Evolutionary conservation across 1,140 invertebrate species (phyloP).

Genomic region (Bombus pyrosoma): DNA sequence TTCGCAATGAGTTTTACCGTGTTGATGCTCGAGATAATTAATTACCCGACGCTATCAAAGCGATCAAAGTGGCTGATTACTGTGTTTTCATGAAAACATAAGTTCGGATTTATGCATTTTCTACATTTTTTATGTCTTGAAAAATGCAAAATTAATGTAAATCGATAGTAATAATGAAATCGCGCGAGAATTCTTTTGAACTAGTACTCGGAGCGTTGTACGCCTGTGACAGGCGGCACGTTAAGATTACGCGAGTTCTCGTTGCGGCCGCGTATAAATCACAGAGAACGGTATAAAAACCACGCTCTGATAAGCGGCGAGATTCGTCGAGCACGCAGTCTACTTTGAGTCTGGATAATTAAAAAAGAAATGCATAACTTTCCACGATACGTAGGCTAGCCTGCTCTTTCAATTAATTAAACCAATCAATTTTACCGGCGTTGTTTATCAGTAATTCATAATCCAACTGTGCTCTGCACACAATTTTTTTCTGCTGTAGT

Average conservation of each 20-base stretch:
- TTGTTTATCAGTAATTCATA: not conserved
- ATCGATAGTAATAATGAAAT: not conserved
- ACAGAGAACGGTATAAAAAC: constrained; percentile 10
- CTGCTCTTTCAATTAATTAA: not conserved
- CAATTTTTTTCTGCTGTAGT: not conserved
- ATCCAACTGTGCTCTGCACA: not conserved
- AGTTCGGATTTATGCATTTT: not conserved
- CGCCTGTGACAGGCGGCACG: not conserved
- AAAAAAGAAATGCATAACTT: constrained; percentile 10
- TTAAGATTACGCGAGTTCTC: constrained; percentile 7
- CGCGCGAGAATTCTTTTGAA: not conserved
- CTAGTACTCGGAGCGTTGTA: not conserved
- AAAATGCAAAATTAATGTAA: not conserved
- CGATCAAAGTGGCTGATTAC: not conserved
- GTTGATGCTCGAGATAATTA: not conserved
- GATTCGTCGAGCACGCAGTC: not conserved
- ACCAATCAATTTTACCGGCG: not conserved
- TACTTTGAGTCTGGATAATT: not conserved
- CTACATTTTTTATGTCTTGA: not conserved
- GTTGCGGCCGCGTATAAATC: constrained; percentile 12
- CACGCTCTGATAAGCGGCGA: not conserved
- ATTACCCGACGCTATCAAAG: not conserved
- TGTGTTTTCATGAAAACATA: not conserved
- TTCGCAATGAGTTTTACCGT: no score
- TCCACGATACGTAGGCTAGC: not conserved